Evolutionary conservation across 1,140 invertebrate genomes (phyloP), one percentile per base, ranked within the genome.

Genomic region (Drosophila baimaii): DNA sequence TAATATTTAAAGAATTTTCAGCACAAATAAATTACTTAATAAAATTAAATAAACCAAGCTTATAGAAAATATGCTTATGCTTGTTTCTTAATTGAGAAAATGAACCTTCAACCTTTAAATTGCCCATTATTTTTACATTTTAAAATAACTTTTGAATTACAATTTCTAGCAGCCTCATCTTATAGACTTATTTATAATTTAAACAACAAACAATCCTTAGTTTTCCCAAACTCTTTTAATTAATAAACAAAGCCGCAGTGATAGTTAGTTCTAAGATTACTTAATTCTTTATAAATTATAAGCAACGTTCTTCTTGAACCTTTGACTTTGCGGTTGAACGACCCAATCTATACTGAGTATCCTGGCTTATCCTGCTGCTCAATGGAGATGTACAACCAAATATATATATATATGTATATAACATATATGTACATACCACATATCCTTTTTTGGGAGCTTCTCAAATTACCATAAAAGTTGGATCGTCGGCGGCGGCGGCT

Each of bases 381-480:
- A 65, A 65, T 65, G 56, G 23, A 64, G 39, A 2, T 4, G n/a
- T 12, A 17, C 27, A 44, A n/a, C 7, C 21, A 62, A 17, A 55
- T 7, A 46, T 55, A 29, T 17, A 19, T 23, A 3, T 21, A 27
- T 37, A 37, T 27, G 25, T 31, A 58, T 21, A 9, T 10, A 39
- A 44, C 12, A 17, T 19, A 25, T 15, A 13, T 17, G 6, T 23
- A 33, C 23, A 21, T 37, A 19, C 7, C 15, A 29, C 56, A 68
- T 68, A 57, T 71, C 49, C 51, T 55, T 70, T 69, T 56, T 70
- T 35, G 37, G 31, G 64, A 43, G 51, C 65, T 37, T 56, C 68
- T 71, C 68, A 31, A 71, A 57, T 71, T 71, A 70, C 68, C 68
- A 71, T 71, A 71, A 58, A 58, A 71, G 65, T 70, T 71, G 68